A percentile compares a stretch with the other conserved stretches of the same genome.
phyloP scores from a whole-genome alignment of 2,113 vertebrate species.

The Phodopus roborovskii region DNA sequence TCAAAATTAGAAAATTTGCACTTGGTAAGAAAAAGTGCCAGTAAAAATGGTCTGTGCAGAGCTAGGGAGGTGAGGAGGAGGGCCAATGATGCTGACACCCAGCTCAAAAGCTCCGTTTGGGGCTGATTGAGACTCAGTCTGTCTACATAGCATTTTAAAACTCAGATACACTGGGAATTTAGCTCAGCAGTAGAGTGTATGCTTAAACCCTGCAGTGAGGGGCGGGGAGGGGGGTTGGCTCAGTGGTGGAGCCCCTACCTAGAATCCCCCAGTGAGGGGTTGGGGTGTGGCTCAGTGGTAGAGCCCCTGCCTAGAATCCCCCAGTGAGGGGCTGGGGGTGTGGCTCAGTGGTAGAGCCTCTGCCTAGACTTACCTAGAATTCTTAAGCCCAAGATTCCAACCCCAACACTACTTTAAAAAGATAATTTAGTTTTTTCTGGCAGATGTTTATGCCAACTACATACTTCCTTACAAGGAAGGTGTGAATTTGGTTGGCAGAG shows the following conservation, averaged over 20 bases:
- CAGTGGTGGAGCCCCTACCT: not conserved
- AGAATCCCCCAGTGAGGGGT: not conserved
- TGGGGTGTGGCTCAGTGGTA: not conserved
- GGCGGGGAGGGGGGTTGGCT: not conserved
- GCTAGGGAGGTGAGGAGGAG: not conserved
- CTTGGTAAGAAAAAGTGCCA: constrained; percentile 15
- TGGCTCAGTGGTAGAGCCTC: not conserved
- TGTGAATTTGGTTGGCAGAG: not conserved
- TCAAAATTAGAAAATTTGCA: constrained; percentile 72
- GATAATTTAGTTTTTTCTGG: not conserved
- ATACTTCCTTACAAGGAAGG: too few relatives aligned
- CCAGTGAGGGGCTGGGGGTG: not conserved
- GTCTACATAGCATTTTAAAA: not conserved
- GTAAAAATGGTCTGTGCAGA: not conserved
- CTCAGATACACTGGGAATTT: not conserved
- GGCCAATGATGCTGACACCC: rapidly evolving
- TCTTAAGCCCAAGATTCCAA: not conserved
- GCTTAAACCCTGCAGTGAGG: not conserved
- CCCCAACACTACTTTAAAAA: too few relatives aligned
- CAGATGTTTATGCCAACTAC: not conserved
- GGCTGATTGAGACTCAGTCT: not conserved
- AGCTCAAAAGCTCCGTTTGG: rapidly evolving
- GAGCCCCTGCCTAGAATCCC: not conserved
- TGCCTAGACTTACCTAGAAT: not conserved
- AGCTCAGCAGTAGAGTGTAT: not conserved